A percentile compares a stretch with the other conserved stretches of the same genome.
Conservation (phyloP, 2,797 vertebrate species). For the Tadarida brasiliensis region DNA sequence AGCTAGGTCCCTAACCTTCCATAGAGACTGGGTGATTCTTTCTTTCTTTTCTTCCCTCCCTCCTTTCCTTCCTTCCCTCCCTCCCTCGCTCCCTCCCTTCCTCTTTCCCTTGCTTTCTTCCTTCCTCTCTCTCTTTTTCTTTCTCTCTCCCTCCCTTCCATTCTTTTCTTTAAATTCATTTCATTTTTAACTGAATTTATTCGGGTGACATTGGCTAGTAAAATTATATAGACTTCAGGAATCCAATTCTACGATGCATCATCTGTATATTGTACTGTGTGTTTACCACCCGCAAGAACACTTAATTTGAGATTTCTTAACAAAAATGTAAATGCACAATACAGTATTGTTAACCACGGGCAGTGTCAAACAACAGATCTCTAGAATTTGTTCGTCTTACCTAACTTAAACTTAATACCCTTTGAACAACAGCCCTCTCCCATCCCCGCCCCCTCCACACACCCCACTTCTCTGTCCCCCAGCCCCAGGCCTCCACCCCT, state of each 20-base stretch:
- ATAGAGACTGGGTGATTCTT: neutral
- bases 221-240: neutral
- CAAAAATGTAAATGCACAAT: neutral
- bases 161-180: too few relatives aligned
- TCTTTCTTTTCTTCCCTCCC: neutral
- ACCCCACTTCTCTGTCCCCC: neutral
- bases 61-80: neutral
- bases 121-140: neutral
- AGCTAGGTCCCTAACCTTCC: neutral
- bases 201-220: neutral
- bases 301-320: neutral
- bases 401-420: rapidly evolving
- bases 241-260: neutral
- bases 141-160: neutral
- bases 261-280: neutral
- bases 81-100: neutral
- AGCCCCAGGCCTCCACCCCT: rapidly evolving
- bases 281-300: neutral
- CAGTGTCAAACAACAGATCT: neutral
- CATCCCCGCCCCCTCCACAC: neutral
- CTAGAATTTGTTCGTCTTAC: too few relatives aligned
- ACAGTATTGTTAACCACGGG: neutral
- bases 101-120: neutral
- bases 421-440: rapidly evolving
- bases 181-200: neutral